A percentile compares a stretch with the other conserved stretches of the same genome.
phyloP scores from a whole-genome alignment of 2,888 invertebrate genomes.

The Leucania comma region DNA sequence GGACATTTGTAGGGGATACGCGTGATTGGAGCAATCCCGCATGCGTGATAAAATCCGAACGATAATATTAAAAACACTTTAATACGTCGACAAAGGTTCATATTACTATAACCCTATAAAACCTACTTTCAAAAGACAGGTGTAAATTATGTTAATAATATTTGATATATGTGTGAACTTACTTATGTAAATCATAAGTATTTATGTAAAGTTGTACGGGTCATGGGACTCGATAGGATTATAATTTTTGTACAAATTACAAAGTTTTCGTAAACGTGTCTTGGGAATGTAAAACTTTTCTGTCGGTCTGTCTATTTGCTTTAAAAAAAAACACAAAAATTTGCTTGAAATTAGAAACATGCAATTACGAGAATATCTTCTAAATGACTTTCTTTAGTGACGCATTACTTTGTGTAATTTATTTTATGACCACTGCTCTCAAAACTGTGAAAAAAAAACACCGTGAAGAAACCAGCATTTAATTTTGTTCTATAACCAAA shows the following conservation, averaged over 20 bases:
- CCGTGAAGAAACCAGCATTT: too few relatives aligned
- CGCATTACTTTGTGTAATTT: too few relatives aligned
- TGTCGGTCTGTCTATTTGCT: slow-evolving; percentile 2
- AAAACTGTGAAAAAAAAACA: too few relatives aligned
- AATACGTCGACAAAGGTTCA: slow-evolving; percentile 13
- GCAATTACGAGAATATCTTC: background rate
- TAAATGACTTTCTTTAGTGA: too few relatives aligned
- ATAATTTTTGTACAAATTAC: slow-evolving; percentile 49
- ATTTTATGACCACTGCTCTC: too few relatives aligned
- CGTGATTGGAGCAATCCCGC: too few relatives aligned
- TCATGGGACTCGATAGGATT: slow-evolving; percentile 30
- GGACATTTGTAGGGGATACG: too few relatives aligned
- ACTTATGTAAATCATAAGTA: slow-evolving; percentile 46
- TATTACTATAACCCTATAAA: slow-evolving; percentile 26
- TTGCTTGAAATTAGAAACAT: background rate
- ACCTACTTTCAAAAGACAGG: slow-evolving; percentile 17
- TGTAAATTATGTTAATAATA: slow-evolving; percentile 48
- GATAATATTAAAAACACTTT: too few relatives aligned
- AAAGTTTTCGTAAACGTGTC: slow-evolving; percentile 19
- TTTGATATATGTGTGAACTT: slow-evolving; percentile 57
- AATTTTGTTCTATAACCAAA: too few relatives aligned
- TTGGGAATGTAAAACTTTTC: slow-evolving; percentile 5
- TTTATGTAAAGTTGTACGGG: slow-evolving; percentile 45
- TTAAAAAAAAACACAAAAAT: background rate
- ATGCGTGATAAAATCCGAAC: too few relatives aligned